phyloP scores from a whole-genome alignment of 2,113 vertebrate species.

The Stictonetta naevosa region DNA sequence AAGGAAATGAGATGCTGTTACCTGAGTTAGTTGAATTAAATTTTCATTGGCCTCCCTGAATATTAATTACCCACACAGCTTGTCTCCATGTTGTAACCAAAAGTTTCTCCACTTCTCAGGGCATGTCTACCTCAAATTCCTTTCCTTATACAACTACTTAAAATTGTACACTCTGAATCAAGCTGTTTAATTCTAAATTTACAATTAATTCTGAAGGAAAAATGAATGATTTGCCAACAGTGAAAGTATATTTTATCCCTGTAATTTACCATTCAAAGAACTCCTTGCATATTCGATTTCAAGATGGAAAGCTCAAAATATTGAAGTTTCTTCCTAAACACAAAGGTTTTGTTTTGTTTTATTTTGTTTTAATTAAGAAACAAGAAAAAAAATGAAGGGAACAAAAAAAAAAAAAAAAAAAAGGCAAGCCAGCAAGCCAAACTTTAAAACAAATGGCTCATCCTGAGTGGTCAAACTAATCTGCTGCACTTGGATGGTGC shows the following conservation, averaged over 20 bases:
- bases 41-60: background rate
- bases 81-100: background rate
- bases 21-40: slow-evolving; percentile 39
- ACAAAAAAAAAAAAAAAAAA: background rate
- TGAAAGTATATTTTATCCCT: background rate
- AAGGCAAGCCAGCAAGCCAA: rapidly evolving
- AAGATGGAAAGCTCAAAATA: background rate
- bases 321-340: background rate
- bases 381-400: background rate
- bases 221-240: background rate
- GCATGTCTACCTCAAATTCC: background rate
- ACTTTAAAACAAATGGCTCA: rapidly evolving
- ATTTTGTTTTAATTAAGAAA: background rate
- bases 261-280: background rate
- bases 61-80: background rate
- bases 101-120: background rate
- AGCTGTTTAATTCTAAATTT: background rate
- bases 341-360: background rate
- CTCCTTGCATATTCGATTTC: background rate
- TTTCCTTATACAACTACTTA: background rate
- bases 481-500: background rate
- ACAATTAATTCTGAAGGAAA: background rate
- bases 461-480: background rate
- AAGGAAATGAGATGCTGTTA: slow-evolving; percentile 14
- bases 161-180: background rate